Evolutionary conservation across 2,113 vertebrate genomes (phyloP), one percentile per base, ranked within the genome.

Genomic region (Micronycteris hirsuta): DNA sequence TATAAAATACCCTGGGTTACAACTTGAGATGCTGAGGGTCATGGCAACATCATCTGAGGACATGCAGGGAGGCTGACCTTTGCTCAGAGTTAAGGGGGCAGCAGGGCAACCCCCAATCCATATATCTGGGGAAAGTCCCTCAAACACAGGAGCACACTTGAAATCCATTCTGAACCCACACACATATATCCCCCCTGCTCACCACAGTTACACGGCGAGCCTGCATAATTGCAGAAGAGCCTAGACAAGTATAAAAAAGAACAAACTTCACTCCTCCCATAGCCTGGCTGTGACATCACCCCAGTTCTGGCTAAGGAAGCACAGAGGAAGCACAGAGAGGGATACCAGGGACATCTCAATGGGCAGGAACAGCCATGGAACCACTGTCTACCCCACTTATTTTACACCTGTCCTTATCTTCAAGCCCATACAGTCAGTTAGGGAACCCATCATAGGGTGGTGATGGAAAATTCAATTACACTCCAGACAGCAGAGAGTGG

Each of bases 111-210:
- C 56, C 22, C 19, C 73, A 56, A 16, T 14, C 7, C 36, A 71
- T 4, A 38, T 47, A 85, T 49, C 0, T n/a, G 15, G 56, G 67
- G 17, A 92, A n/a, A 58, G 47, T 52, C 12, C 87, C 82, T 70
- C 43, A 56, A 17, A 84, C 63, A 73, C 84, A 43, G 54, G 76
- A 20, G 17, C 28, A 45, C 68, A 47, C 52, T 65, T 73, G 63
- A 82, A 89, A 43, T 2, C 87, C 97, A 97, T 95, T 92, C 96
- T 68, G 63, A 95, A 45, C 15, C 93, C 89, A 95, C 38, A 88
- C 2, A 13, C 11, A 0, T 56, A 26, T 80, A 73, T 85, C 89
- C 9, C 58, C 19, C 90, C 91, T 91, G 93, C 47, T 96, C 92
- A 96, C n/a, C 1, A 92, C 91, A 92, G 45, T 68, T 92, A 74